A percentile compares a stretch with the other conserved stretches of the same genome.
Evolutionary conservation across 2,888 invertebrate species (phyloP).

Genomic region (Sphaerophoria taeniata): DNA sequence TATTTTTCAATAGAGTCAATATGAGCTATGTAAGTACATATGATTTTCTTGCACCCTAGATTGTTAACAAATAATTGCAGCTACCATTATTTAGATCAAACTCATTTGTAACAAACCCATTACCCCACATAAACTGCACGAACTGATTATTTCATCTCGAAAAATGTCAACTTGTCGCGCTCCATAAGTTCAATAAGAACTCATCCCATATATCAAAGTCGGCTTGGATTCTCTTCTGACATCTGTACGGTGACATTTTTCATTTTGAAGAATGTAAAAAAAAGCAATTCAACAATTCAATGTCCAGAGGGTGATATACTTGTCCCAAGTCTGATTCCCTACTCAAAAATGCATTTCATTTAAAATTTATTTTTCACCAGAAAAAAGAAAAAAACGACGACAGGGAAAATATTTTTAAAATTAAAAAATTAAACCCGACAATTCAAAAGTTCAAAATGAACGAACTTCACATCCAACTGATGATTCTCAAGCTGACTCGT

Average conservation of each 20-base stretch:
- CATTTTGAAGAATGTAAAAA: slow-evolving; percentile 21
- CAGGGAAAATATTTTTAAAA: not conserved
- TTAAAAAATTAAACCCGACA: slow-evolving; percentile 48
- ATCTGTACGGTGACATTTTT: slow-evolving; percentile 53
- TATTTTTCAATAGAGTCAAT: not conserved
- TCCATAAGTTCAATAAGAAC: slow-evolving; percentile 19
- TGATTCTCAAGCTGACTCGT: slow-evolving; percentile 1
- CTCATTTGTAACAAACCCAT: not conserved
- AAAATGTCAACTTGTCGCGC: slow-evolving; percentile 46
- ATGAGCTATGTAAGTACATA: too few relatives aligned
- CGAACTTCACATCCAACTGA: slow-evolving; percentile 25
- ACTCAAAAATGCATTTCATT: slow-evolving; percentile 74
- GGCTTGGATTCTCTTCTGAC: not conserved
- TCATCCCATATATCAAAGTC: slow-evolving; percentile 31
- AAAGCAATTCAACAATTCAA: not conserved
- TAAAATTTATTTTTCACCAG: slow-evolving; percentile 66
- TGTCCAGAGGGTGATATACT: slow-evolving; percentile 22
- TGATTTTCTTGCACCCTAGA: too few relatives aligned
- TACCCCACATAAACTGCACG: not conserved
- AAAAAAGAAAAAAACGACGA: not conserved
- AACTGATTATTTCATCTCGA: slow-evolving; percentile 29
- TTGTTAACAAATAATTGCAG: not conserved
- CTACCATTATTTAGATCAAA: too few relatives aligned
- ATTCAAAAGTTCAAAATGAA: slow-evolving; percentile 44
- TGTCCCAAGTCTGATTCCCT: slow-evolving; percentile 52